Evolutionary conservation across 2,113 vertebrate genomes (phyloP), one percentile per base, ranked within the genome.

Genomic region (Lamprotornis superbus): DNA sequence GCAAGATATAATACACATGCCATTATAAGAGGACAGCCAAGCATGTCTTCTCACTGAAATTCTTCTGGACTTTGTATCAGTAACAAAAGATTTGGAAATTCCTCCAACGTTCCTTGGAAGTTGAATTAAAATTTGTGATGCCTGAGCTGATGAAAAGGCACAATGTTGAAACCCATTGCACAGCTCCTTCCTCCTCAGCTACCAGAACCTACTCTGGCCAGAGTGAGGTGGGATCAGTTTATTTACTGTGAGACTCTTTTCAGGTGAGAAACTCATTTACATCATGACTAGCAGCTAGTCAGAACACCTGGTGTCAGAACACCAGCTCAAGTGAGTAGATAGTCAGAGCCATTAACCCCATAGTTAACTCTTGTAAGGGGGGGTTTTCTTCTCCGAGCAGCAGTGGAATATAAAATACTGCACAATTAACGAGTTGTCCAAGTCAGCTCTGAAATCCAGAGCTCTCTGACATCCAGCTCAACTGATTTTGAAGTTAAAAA

Each of bases 1-100:
- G 24, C 13, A 12, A 49, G 60, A 63, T 12, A 1, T 2, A 55
- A 50, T 1, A 15, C 33, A 13, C 0, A 1, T 35, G 49, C 27
- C 3, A 0, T 20, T 46, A 28, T 7, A 65, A 78, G 23, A 85
- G 80, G 33, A 60, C 56, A 87, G 73, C 27, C 55, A 65, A 57
- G 13, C 59, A 27, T 31, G 25, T 25, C 60, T 89, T 53, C 63
- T 76, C 40, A 68, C 73, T 8, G 7, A 77, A 53, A 24, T 23
- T 57, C 27, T 85, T 65, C 78, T 52, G 44, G 59, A 74, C 24
- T 74, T 80, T 39, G 6, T 21, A 71, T 37, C 69, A 81, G 71
- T 20, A 78, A 88, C 21, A 71, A 20, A 59, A 81, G 46, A n/a
- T n/a, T 57, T 40, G 2, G 0, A 55, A 91, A 93, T 23, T 55